phyloP scores from a whole-genome alignment of 2,797 vertebrate species.

The Poecilia gillii region DNA sequence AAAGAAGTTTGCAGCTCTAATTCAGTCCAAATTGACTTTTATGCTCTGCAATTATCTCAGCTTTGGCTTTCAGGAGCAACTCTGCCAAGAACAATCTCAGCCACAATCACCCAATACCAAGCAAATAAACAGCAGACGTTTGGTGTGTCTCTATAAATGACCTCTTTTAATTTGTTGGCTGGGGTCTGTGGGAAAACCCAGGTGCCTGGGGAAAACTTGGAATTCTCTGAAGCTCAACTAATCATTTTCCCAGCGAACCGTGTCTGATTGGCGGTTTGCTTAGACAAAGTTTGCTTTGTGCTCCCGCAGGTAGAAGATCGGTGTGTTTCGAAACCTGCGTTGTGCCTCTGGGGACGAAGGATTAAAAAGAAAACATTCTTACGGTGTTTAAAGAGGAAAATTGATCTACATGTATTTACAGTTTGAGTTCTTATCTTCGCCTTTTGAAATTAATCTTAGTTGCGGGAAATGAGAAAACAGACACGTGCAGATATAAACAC shows the following conservation, averaged over 20 bases:
- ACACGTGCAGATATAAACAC: constrained; percentile 6
- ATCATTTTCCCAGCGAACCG: constrained; percentile 41
- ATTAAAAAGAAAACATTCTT: constrained; percentile 22
- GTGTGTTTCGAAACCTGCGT: constrained; percentile 44
- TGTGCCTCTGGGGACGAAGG: constrained; percentile 23
- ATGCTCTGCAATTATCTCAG: background rate
- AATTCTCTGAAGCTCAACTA: constrained; percentile 46
- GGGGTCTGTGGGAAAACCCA: background rate
- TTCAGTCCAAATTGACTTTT: background rate
- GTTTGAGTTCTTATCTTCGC: constrained; percentile 24
- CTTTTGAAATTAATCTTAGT: constrained; percentile 17
- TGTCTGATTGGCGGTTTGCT: constrained; percentile 30
- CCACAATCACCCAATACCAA: background rate
- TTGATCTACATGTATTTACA: background rate
- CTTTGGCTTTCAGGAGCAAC: background rate
- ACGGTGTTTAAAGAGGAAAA: constrained; percentile 4
- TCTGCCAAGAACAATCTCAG: background rate
- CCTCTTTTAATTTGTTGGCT: background rate
- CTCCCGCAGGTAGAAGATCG: constrained; percentile 29
- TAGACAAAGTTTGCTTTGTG: constrained; percentile 52
- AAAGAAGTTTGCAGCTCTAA: background rate
- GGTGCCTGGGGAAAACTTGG: background rate
- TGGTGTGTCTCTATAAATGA: background rate
- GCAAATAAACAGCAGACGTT: background rate
- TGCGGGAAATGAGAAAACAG: constrained; percentile 9